Evolutionary conservation across 2,888 invertebrate species (phyloP).

Genomic region (Torymus tubicola): DNA sequence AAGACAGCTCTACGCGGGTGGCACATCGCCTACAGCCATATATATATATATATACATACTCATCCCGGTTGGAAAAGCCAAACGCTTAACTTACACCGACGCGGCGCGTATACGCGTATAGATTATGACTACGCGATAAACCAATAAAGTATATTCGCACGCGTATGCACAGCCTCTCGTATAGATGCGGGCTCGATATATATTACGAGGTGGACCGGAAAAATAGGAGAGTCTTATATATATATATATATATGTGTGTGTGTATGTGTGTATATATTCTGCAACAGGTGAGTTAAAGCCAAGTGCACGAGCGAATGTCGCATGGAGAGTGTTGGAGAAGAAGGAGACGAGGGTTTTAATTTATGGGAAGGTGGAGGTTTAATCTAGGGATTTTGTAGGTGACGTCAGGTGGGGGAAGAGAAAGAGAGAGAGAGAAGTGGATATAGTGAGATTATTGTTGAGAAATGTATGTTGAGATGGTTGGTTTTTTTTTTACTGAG

Average conservation of each 20-base stretch:
- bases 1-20: conserved; percentile 20
- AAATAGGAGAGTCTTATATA: neutral
- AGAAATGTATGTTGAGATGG: no score
- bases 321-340: no score
- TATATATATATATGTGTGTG: no score
- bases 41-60: no score
- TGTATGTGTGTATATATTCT: neutral
- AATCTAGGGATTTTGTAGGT: conserved; percentile 9
- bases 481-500: no score
- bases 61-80: neutral
- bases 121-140: conserved; percentile 56
- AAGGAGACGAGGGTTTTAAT: conserved; percentile 48
- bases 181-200: conserved; percentile 54
- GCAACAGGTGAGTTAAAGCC: conserved; percentile 57
- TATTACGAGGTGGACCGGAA: conserved; percentile 37
- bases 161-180: neutral
- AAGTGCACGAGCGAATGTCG: conserved; percentile 39
- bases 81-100: conserved; percentile 36
- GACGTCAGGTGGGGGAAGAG: no score
- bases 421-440: no score
- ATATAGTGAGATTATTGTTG: no score
- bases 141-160: conserved; percentile 52
- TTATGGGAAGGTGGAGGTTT: conserved; percentile 45
- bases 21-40: neutral
- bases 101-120: conserved; percentile 48